phyloP scores from a whole-genome alignment of 2,113 vertebrate species.

The Spheniscus mendiculus region DNA sequence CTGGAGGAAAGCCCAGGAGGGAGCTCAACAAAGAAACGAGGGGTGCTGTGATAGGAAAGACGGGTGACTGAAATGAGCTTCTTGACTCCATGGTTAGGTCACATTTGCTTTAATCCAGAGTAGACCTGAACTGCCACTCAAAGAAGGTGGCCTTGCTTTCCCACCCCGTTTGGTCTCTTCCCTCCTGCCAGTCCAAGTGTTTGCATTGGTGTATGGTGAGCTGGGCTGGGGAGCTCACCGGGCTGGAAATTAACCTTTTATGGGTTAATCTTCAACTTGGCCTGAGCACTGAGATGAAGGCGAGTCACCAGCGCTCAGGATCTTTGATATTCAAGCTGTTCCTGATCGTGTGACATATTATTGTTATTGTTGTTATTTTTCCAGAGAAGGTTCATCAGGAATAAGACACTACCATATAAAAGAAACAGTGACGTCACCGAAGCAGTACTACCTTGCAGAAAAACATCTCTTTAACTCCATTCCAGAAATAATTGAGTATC shows the following conservation, averaged over 20 bases:
- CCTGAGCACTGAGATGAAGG: not conserved
- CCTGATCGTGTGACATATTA: rapidly evolving
- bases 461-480: constrained; percentile 89
- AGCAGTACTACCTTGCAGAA: constrained; percentile 89
- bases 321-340: not conserved
- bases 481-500: constrained; percentile 92
- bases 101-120: not conserved
- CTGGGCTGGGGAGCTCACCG: not conserved
- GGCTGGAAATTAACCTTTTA: constrained; percentile 13
- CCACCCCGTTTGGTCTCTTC: rapidly evolving
- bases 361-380: constrained; percentile 20
- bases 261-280: not conserved
- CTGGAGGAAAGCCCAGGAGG: not conserved
- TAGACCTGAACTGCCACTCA: not conserved
- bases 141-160: not conserved
- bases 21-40: not conserved
- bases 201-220: rapidly evolving
- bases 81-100: not conserved
- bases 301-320: rapidly evolving
- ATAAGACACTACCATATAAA: constrained; percentile 91
- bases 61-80: not conserved
- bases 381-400: constrained; percentile 77
- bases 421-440: constrained; percentile 75
- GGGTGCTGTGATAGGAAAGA: not conserved
- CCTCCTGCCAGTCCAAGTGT: not conserved